Base-by-base conservation (phyloP, 2,888 invertebrate genomes). In the Rhaphigaster nebulosa region DNA sequence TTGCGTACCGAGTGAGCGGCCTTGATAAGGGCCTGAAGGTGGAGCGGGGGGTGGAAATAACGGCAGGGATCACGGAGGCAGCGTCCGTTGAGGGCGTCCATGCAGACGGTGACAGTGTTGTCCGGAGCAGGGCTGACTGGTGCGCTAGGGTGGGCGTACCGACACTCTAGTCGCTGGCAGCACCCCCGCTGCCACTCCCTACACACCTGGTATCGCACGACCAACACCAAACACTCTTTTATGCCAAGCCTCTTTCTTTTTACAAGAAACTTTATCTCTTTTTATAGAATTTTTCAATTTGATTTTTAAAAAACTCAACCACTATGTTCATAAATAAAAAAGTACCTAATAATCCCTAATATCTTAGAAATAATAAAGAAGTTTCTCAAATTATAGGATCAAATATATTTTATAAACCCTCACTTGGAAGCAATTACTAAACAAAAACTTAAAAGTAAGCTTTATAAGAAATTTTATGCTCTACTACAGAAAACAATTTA, bases 31-130 rank as follows among this genome's bases (percentile, higher is more conserved):
- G 97, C 97, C 97, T 98, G 98, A 96, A 99, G 98, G 97, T 99
- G 98, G 96, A 98, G 97, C 96, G 98, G 98, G 96, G 98, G 98
- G 97, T 99, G 98, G 97, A 98, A 98, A 98, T 98, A 98, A 97
- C 98, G 98, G 97, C 99, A 99, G 96, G 98, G 98, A 96, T 98
- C 98, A 96, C 98, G 98, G 96, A 97, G 97, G 97, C 98, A 98
- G 96, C 98, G 97, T 96, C 98, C 98, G 96, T 98, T 98, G 96
- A 98, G 97, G 96, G 98, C 98, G 97, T 99, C 98, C 98, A 98
- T 98, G 98, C 99, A 99, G 96, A 98, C 98, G 96, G 98, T 98
- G 96, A 98, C 98, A 95, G 98, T 97, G 97, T 98, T 98, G 96
- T 98, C 98, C 95, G 97, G 97, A 96, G 98, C 98, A 95, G 98